Base-by-base conservation (phyloP, 2,797 vertebrate species). In the Gastrophryne carolinensis region DNA sequence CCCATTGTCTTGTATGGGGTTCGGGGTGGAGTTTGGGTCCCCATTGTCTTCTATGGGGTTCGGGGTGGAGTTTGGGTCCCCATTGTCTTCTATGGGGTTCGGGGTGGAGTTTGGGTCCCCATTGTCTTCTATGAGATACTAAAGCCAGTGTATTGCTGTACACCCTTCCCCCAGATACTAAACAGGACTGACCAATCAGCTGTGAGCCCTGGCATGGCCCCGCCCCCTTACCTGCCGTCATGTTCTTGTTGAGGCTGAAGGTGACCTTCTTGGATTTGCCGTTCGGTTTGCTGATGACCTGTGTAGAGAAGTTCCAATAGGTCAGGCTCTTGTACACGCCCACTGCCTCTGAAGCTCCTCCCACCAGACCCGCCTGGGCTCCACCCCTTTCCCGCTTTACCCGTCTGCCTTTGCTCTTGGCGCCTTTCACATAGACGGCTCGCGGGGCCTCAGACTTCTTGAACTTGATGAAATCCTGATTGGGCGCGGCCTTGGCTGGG, bases 231-330 rank as follows among this genome's bases (percentile, higher is more conserved):
- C 97, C 97, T 5, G 97, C 86, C 0, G 95, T 98, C 86, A 87
- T 95, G 78, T 99, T 99, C 76, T 94, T 97, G 85, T 89, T 97
- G 64, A 99, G 86, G 5, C 95, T 94, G 63, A 99, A 99, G 0
- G 94, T 97, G 74, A 99, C 97, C 80, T 94, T 98, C 89, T 98
- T 99, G 49, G 88, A 89, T 57, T 75, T 80, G 54, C 87, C 15
- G 30, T 17, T 29, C 1, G 27, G 27, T 15, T 53, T 50, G 3
- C 21, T 4, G 23, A 9, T 10, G 39, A 21, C 23, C 73, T 75
- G 54, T 5, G 5, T 3, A 44, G 19, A 10, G 60, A 63, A 2
- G 0, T 7, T 19, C 2, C 0, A 60, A 15, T 27, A 21, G 23
- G 26, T 15, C 2, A 35, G 19, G 24, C 37, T 15, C 37, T 26